Base-by-base conservation (phyloP, 2,113 vertebrate species). In the Indri indri region DNA sequence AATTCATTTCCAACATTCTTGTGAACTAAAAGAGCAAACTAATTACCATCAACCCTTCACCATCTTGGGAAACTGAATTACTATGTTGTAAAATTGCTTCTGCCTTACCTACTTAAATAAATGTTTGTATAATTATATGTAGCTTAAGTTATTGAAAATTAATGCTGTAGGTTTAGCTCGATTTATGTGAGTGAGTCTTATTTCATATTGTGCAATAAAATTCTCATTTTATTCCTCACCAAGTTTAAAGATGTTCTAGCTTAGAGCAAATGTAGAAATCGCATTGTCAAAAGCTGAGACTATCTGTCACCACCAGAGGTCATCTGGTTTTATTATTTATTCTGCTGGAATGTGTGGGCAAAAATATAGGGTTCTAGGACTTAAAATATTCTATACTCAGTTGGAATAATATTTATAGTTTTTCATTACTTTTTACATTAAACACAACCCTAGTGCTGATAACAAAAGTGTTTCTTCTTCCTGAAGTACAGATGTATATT, bases 211-310 rank as follows among this genome's bases (percentile, higher is more conserved):
- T 93, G 57, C 34, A 59, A 83, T 84, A 94, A 82, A 76, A 84
- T 83, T 50, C 52, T 93, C 42, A 74, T 96, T 93, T 96, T 89
- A 89, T 91, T 96, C 10, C 23, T 89, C 37, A 91, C 91, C 84
- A 80, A 54, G 37, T 93, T 97, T 96, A 96, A 87, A 96, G 57
- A 90, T 68, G 32, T 76, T 96, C 18, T 91, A 86, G 71, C 77
- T 90, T 90, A 88, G 34, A 77, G 65, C 13, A 54, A 92, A 91
- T 94, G 32, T 59, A 71, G 66, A 32, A 76, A 77, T 95, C 45
- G 80, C 30, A 77, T 66, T 79, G 45, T 93, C 32, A 94, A 92
- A 96, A 94, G 59, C 34, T 50, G 40, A 94, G 57, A 17, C 47
- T 82, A 70, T 90, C 65, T 88, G 25, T 94, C 45, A 88, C 25